phyloP scores from a whole-genome alignment of 2,797 vertebrate genomes.

The Channa striata region DNA sequence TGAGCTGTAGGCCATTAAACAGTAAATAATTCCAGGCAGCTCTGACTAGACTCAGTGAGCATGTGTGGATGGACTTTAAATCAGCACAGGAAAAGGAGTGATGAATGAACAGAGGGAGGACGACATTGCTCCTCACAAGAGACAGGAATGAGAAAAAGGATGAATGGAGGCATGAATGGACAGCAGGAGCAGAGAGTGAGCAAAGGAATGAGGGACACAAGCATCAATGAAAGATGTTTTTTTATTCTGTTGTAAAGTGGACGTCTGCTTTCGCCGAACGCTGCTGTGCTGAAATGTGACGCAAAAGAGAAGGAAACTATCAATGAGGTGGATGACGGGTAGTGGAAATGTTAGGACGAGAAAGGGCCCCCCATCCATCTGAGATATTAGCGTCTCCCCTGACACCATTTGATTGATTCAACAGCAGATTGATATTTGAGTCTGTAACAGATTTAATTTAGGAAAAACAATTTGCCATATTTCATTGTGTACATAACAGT shows the following conservation, averaged over 20 bases:
- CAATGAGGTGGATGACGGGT: slow-evolving; percentile 20
- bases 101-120: slow-evolving; percentile 43
- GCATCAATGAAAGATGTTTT: slow-evolving; percentile 31
- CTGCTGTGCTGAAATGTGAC: slow-evolving; percentile 6
- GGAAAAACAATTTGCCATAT: too few relatives aligned
- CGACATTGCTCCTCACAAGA: slow-evolving; percentile 8
- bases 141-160: slow-evolving; percentile 11
- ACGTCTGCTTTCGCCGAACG: not conserved
- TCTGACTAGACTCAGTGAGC: slow-evolving; percentile 55
- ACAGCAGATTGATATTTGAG: slow-evolving; percentile 63
- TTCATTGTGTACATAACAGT: not conserved
- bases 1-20: slow-evolving; percentile 76
- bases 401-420: slow-evolving; percentile 66
- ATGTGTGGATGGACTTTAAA: slow-evolving; percentile 65
- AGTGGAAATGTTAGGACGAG: slow-evolving; percentile 30
- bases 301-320: slow-evolving; percentile 6
- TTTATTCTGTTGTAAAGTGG: not conserved
- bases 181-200: not conserved
- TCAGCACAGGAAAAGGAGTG: slow-evolving; percentile 46
- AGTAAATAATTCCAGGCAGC: slow-evolving; percentile 79
- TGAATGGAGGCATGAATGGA: slow-evolving; percentile 34
- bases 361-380: slow-evolving; percentile 38
- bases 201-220: not conserved
- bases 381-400: slow-evolving; percentile 59
- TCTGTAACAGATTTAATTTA: slow-evolving; percentile 9